Evolutionary conservation across 2,888 invertebrate species (phyloP), one percentile per base, ranked within the genome.

Genomic region (Plebejus argus): DNA sequence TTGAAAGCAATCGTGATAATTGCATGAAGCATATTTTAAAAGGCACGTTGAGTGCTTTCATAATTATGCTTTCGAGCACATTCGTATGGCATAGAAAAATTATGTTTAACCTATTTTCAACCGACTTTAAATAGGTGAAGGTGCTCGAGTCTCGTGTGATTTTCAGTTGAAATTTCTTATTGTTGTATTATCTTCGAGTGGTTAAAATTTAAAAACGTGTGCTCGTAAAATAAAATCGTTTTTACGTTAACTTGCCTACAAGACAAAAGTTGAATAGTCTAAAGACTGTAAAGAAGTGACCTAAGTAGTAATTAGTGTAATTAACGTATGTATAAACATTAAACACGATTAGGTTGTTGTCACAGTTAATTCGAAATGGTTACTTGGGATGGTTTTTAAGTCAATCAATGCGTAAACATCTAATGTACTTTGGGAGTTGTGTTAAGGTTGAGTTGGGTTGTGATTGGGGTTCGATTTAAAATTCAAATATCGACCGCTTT

Each of bases 401-500:
- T 53, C 20, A 72, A 72, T 53, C 53, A 74, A 53, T 33, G 74
- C 74, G 53, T 74, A 23, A 28, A 74, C 28, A 74, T 74, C 74
- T 49, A 53, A 74, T 74, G 45, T 74, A 74, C 53, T 74, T 53
- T 74, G 28, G 18, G 28, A 53, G 15, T 74, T 74, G 28, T 23
- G 49, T 28, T 74, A 33, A 74, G 74, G 53, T 74, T 74, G 74
- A 74, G 74, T 74, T 53, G 53, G 74, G 74, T 74, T 18, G 53
- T 74, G 74, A 74, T 74, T 74, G 74, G 53, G 74, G 74, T 74
- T 49, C 20, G 53, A 74, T 74, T 74, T 74, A 74, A 74, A 74
- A 53, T 74, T 74, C 74, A 74, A 74, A 74, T 74, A 74, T 74
- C 28, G 74, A 74, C 74, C 74, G 74, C 74, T 74, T 74, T 74